Base-by-base conservation (phyloP, 1,140 invertebrate species). In the Vollenhovia emeryi region DNA sequence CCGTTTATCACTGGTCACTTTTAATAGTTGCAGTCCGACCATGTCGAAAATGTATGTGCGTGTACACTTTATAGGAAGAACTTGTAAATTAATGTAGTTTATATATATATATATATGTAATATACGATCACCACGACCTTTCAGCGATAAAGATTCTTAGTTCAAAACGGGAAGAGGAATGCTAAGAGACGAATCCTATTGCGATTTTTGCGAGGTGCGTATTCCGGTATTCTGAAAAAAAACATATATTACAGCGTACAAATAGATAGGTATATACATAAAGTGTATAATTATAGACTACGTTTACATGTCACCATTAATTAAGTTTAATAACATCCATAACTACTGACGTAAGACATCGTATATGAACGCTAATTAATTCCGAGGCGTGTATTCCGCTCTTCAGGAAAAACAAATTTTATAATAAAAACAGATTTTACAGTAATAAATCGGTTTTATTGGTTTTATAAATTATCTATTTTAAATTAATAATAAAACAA, bases 81-180 rank as follows among this genome's bases (percentile, higher is more conserved):
- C 36, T 18, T 43, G 50, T 40, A 73, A 69, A 69, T 80, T 71
- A 57, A 59, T 45, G 43, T 43, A 57, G 24, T 57, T 79, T 45
- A 57, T 18, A 52, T 18, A 24, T n/a, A n/a, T n/a, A n/a, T n/a
- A n/a, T n/a, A n/a, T n/a, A n/a, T n/a, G n/a, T n/a, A n/a, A n/a
- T n/a, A n/a, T n/a, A n/a, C 50, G 11, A 78, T 76, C 36, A 21
- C 30, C 8, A 62, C 6, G 43, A 55, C 30, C 40, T 50, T n/a
- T 66, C 33, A 71, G 36, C 33, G 11, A 80, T 27, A 45, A 82
- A 73, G 50, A 59, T 82, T 73, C 18, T 73, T 57, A 66, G 15
- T 66, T 71, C 21, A 71, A 73, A 57, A 82, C 36, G 55, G 50
- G 15, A 57, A 82, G 30, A n/a, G n/a, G n/a, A n/a, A n/a, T n/a